Evolutionary conservation across 2,888 invertebrate genomes (phyloP).

Genomic region (Drosophila demipolita): DNA sequence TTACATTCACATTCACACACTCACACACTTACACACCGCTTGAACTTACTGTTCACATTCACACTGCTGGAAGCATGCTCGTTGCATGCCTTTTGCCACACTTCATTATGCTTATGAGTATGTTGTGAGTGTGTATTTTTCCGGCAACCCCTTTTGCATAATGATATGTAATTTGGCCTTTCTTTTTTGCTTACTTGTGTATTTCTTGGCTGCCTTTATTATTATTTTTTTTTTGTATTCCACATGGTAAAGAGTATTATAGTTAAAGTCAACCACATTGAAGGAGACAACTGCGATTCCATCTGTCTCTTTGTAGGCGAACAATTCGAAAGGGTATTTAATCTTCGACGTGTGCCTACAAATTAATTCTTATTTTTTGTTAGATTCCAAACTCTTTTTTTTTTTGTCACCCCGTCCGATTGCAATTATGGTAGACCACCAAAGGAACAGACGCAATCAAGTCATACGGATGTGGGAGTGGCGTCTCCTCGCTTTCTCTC

Average conservation of each 20-base stretch:
- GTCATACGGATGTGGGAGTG: conserved; percentile 18
- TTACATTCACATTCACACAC: neutral
- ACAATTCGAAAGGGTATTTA: neutral
- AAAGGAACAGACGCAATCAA: conserved; percentile 1
- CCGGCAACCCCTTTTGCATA: conserved; percentile 51
- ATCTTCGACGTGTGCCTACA: neutral
- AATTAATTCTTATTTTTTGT: neutral
- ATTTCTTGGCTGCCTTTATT: conserved; percentile 37
- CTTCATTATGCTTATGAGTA: conserved; percentile 58
- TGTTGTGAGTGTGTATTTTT: conserved; percentile 14
- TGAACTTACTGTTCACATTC: neutral
- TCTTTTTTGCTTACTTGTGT: conserved; percentile 56
- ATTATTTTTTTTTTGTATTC: conserved; percentile 26
- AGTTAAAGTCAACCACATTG: neutral
- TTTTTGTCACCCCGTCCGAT: conserved; percentile 47
- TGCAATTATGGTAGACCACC: conserved; percentile 63
- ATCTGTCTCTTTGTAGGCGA: neutral
- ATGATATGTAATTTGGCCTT: conserved; percentile 76
- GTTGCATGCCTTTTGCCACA: conserved; percentile 59
- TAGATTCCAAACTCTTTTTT: neutral
- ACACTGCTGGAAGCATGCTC: conserved; percentile 24
- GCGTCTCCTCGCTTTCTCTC: neutral
- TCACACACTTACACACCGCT: neutral
- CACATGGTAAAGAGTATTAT: neutral
- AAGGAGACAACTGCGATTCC: neutral